These are phyloP conservation scores for Philonicus albiceps DNA, from an alignment of 2,888 invertebrate genomes.

Conservation along the genomic window DNA sequence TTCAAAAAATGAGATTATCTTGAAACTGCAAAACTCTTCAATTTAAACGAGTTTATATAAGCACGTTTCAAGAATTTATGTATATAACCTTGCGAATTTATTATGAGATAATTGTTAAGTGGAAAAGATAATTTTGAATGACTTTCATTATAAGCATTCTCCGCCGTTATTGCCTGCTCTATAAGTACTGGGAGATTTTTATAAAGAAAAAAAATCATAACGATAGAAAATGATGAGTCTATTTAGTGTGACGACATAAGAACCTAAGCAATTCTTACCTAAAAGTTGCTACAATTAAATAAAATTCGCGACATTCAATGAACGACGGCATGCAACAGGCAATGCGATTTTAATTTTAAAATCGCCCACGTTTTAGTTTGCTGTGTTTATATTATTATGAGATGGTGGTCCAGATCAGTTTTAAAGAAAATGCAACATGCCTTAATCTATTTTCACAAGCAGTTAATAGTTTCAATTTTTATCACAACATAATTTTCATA, in stretches of 20 bases:
- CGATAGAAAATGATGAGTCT: not conserved
- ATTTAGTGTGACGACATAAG: not conserved
- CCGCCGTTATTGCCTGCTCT: not conserved
- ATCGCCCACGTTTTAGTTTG: no score
- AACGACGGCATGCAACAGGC: not conserved
- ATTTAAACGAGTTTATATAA: not conserved
- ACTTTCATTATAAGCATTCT: not conserved
- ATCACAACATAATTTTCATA: not conserved
- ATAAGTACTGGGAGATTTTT: not conserved
- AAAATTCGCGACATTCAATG: not conserved
- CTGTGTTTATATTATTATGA: not conserved
- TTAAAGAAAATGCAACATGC: no score
- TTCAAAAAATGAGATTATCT: not conserved
- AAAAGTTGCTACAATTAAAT: not conserved
- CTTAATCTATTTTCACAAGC: not conserved
- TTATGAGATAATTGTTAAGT: not conserved
- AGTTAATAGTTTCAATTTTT: not conserved
- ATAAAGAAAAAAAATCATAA: not conserved
- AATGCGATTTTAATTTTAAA: not conserved
- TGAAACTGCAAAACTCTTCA: not conserved
- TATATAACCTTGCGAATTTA: not conserved
- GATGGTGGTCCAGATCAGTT: not conserved
- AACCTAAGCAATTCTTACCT: not conserved
- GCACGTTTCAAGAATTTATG: not conserved
- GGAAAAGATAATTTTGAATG: not conserved